Evolutionary conservation across 2,888 invertebrate genomes (phyloP), one percentile per base, ranked within the genome.

Genomic region (Drosophila fungiperda): DNA sequence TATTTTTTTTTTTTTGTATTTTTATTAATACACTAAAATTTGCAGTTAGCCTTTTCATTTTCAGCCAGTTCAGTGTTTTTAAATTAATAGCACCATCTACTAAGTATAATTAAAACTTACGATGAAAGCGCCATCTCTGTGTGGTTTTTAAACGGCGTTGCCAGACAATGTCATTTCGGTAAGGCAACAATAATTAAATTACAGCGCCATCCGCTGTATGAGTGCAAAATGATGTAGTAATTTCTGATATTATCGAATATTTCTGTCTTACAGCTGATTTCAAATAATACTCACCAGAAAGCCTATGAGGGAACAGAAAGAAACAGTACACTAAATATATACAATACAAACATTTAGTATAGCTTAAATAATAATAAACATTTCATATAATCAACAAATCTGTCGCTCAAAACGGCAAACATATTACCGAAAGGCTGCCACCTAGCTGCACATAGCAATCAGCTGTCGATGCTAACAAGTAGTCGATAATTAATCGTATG

Each of bases 391-490:
- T 1, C 15, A 4, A 12, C 15, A 33, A 1, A n/a, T 1, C 0
- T 2, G 15, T 4, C 9, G 6, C 2, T 1, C 15, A 32, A 48
- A 11, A 9, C 4, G 8, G 20, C 3, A 2, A 23, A n/a, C 38
- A 9, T 0, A 38, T n/a, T 0, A 9, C 29, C 12, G 11, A 5
- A n/a, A 26, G 6, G 67, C 32, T 78, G 76, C 78, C 80, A 78
- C 67, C 53, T 48, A n/a, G 2, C 32, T n/a, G 35, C 38, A 50
- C 7, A 45, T 6, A 29, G 11, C 5, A 42, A 65, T 49, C 78
- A 78, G 78, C 78, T 78, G 78, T 53, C 9, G 29, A 35, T 38
- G 80, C 67, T 67, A 76, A 71, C 76, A 80, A 80, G 71, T 80
- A 80, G 80, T 53, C 78, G 78, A 80, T 80, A 68, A 3, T 3